phyloP scores from a whole-genome alignment of 2,797 vertebrate species.

The Petrocephalus sullivani region DNA sequence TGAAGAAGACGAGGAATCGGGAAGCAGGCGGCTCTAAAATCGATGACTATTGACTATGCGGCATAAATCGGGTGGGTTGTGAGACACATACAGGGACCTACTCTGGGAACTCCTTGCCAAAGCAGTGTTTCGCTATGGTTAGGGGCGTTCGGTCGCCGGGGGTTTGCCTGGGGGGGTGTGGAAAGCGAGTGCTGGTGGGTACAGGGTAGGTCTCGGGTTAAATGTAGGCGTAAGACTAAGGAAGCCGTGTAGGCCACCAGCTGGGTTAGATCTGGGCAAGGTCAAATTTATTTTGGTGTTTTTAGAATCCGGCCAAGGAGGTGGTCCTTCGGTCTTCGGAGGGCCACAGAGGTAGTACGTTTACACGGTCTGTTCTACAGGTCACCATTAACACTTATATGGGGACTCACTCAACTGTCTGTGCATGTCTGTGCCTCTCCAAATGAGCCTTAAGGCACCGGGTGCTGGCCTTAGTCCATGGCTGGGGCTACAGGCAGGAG shows the following conservation, averaged over 20 bases:
- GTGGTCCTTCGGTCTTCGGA: background rate
- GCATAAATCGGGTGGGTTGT: background rate
- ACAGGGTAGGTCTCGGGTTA: background rate
- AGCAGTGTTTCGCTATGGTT: background rate
- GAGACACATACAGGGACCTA: background rate
- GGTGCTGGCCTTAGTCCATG: background rate
- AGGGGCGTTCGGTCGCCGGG: background rate
- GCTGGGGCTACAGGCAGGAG: background rate
- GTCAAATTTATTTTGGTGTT: background rate
- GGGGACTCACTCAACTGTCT: background rate
- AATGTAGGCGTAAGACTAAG: background rate
- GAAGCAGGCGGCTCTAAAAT: background rate
- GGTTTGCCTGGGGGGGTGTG: background rate
- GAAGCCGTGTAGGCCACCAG: background rate
- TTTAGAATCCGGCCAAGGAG: background rate
- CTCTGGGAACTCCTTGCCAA: background rate
- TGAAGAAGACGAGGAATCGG: background rate
- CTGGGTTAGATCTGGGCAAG: background rate
- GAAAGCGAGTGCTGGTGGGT: background rate
- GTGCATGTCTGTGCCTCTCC: background rate
- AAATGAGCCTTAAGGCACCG: background rate
- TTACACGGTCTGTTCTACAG: background rate
- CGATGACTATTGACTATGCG: background rate
- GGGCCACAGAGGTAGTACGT: background rate
- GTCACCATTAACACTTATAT: background rate